Base-by-base conservation (phyloP, 2,888 invertebrate species). In the Papilio protenor region DNA sequence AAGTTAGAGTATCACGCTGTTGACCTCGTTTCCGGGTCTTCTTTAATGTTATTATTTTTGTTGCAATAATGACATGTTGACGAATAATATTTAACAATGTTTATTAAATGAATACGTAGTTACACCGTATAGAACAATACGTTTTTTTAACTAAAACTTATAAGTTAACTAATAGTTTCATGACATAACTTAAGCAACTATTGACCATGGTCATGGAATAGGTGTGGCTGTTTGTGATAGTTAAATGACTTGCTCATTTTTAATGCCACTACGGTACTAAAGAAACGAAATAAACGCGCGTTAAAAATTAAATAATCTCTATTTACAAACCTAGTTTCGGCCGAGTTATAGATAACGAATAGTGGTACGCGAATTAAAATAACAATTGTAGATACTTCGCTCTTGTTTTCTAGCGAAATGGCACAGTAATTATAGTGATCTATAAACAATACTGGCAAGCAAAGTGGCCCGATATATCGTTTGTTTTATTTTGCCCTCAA, bases 11-110 rank as follows among this genome's bases (percentile, higher is more conserved):
- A 45, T 69, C 66, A 45, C 45, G 11, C 40, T 12, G 66, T 45
- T 69, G 45, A 69, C 66, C 66, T 45, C 45, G 45, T 69, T 69
- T 69, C 66, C 66, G 66, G 45, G 21, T n/a, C n/a, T 45, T 45
- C 12, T 12, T 69, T 69, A 45, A 61, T 14, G 18, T 40, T 66
- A 66, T 66, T 45, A 21, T 69, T 69, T 69, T n/a, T 45, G 21
- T 69, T 45, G 45, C 5, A 14, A 21, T 69, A n/a, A 10, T 21
- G 10, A 69, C 45, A 21, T n/a, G n/a, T 69, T 45, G 45, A 45
- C n/a, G 45, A 45, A 69, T 12, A 14, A 45, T 45, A 64, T 14
- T 33, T 33, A 33, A 33, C 33, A 33, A 21, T 1, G n/a, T 40
- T n/a, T 8, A 40, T 64, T n/a, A 12, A n/a, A 66, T 45, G n/a